phyloP scores from a whole-genome alignment of 2,888 invertebrate genomes.

The Druceiella hillmani region DNA sequence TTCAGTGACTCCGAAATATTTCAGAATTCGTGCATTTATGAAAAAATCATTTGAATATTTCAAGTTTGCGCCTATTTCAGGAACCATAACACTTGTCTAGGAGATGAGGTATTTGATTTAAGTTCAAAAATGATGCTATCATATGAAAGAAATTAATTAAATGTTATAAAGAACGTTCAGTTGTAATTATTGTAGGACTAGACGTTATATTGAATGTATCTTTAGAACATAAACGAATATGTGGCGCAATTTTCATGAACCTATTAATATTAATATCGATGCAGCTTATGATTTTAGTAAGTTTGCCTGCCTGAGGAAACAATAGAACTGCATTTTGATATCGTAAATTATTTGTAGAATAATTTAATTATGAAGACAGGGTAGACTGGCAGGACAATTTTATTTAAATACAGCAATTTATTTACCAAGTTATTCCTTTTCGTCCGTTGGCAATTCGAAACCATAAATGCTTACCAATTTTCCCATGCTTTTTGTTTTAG shows the following conservation, averaged over 20 bases:
- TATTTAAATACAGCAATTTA: conserved; percentile 18
- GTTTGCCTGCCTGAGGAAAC: conserved; percentile 19
- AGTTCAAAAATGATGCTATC: conserved; percentile 19
- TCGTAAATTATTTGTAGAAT: conserved; percentile 23
- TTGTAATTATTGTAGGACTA: conserved; percentile 17
- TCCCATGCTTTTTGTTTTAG: conserved; percentile 19
- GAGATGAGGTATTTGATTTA: conserved; percentile 19
- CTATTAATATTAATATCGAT: conserved; percentile 20
- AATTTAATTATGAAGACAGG: conserved; percentile 20
- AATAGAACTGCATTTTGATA: conserved; percentile 21
- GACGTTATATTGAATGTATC: conserved; percentile 20
- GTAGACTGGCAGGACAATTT: conserved; percentile 17
- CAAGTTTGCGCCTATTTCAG: conserved; percentile 15
- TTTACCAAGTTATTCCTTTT: conserved; percentile 14
- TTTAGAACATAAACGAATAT: conserved; percentile 15
- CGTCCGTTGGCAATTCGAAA: conserved; percentile 14
- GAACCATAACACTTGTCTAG: conserved; percentile 15
- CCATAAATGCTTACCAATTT: conserved; percentile 18
- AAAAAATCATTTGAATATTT: conserved; percentile 19
- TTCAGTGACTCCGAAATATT: conserved; percentile 25
- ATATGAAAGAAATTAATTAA: conserved; percentile 10
- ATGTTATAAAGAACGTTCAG: conserved; percentile 15
- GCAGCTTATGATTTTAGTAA: conserved; percentile 21
- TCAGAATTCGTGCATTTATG: conserved; percentile 22
- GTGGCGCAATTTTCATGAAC: conserved; percentile 23